Base-by-base conservation (phyloP, 2,113 vertebrate genomes). In the Myotis davidii region DNA sequence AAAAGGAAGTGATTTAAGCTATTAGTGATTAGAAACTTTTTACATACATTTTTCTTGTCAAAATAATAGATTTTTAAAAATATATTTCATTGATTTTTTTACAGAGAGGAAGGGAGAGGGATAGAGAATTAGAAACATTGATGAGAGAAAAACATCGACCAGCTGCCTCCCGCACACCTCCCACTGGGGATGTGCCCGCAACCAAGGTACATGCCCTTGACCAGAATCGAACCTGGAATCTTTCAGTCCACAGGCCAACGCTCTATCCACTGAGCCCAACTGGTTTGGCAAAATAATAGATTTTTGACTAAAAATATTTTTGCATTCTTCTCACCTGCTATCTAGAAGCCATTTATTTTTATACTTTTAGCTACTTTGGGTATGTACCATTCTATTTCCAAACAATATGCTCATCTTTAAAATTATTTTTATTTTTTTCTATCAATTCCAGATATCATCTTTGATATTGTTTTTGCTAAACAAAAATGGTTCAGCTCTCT, bases 41-140 rank as follows among this genome's bases (percentile, higher is more conserved):
- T 29, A 59, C 5, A 45, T 48, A 48, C 23, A 61, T 34, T 54
- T 83, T 77, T 64, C 39, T 72, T 52, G 1, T 59, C 39, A 81
- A 90, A 90, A 86, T 79, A 48, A 79, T 48, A 59, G 18, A 76
- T 82, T 81, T 90, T 74, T 81, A 67, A 81, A 86, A 4, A 21
- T 77, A 81, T 83, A 39, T 39, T 39, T 39, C 4, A 39, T 39
- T 39, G 37, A 39, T 39, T 39, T 39, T 39, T 39, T 39, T 39
- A 39, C 37, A 39, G 37, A 39, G 37, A 39, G 37, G 37, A 39
- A 39, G 37, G 37, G 37, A 39, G 37, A 39, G 37, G 37, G 37
- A 39, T 39, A 39, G 37, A 39, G 37, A 39, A 4, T 39, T 39
- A 39, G 37, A 39, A 39, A 39, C 37, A 39, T 39, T 4, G 37